phyloP scores from a whole-genome alignment of 2,797 vertebrate genomes.

The Pipistrellus nathusii region DNA sequence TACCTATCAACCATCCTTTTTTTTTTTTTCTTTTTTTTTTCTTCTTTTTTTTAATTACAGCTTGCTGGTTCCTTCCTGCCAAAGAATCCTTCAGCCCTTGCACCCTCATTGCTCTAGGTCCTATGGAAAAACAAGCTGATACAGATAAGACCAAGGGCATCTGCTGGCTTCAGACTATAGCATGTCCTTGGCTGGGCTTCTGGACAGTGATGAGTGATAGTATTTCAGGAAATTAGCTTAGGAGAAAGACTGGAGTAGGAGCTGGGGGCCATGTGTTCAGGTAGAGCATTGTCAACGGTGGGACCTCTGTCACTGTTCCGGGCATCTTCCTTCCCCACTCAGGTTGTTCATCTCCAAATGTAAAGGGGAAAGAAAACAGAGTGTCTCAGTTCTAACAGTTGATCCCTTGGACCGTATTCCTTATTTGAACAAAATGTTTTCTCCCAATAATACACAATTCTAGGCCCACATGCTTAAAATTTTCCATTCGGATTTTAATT shows the following conservation, averaged over 20 bases:
- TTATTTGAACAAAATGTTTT: not conserved
- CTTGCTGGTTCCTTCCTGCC: not conserved
- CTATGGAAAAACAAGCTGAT: not conserved
- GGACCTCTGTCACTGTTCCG: not conserved
- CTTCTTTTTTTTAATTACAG: too few relatives aligned
- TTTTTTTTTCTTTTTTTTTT: too few relatives aligned
- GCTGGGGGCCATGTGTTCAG: not conserved
- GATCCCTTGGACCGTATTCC: not conserved
- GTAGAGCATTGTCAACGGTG: not conserved
- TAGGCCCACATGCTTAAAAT: not conserved
- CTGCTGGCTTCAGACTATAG: not conserved
- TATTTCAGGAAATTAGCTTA: conserved; percentile 14
- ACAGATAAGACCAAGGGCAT: not conserved
- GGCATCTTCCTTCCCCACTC: not conserved
- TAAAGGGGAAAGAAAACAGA: not conserved
- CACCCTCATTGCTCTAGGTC: not conserved
- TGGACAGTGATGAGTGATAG: not conserved
- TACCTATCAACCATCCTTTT: not conserved
- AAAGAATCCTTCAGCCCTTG: not conserved
- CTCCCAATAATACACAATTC: not conserved
- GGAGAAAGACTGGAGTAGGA: not conserved
- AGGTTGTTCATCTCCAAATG: not conserved
- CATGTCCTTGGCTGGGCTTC: not conserved
- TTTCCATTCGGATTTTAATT: not conserved
- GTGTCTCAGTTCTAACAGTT: not conserved